Evolutionary conservation across 2,888 invertebrate species (phyloP), one percentile per base, ranked within the genome.

Genomic region (Argyresthia albistria): DNA sequence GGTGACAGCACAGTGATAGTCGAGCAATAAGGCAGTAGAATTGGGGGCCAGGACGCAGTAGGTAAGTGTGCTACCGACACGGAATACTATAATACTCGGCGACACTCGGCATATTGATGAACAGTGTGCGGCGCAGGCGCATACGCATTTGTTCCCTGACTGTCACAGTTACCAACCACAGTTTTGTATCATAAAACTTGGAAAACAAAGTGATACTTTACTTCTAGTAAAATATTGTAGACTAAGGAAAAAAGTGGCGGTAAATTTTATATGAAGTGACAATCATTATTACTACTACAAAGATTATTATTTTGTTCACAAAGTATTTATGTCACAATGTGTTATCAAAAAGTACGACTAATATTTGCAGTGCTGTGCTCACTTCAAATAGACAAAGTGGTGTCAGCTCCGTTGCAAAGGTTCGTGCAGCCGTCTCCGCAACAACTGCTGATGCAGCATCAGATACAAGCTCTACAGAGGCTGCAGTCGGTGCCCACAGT

Each of bases 1-100:
- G 74, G 75, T 76, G 74, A 77, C 74, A 77, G 73, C 56, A 58
- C 36, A 55, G 65, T 62, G 70, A 76, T 76, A 81, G 80, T 77
- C 74, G 70, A 60, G 64, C 64, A 25, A 25, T 25, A 25, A 6
- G 25, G 25, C 25, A 25, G 25, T 25, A 25, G 25, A 25, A 25
- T 25, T 6, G 25, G 25, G 25, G 25, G 25, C 25, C 25, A 63
- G 25, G 25, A 25, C 25, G 25, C 70, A 82, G 77, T 83, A 65
- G 81, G 81, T 61, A 76, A 78, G 59, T 58, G 60, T 60, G 63
- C 64, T 63, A 66, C 67, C 66, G 51, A 60, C 50, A 58, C 61
- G 25, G 6, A 25, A 25, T 25, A 25, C 25, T 25, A 25, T 25
- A 25, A 25, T 25, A 25, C 25, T 25, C 25, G 16, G 35, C n/a